phyloP scores from a whole-genome alignment of 2,113 vertebrate species.

The Benitochromis conjunctus region DNA sequence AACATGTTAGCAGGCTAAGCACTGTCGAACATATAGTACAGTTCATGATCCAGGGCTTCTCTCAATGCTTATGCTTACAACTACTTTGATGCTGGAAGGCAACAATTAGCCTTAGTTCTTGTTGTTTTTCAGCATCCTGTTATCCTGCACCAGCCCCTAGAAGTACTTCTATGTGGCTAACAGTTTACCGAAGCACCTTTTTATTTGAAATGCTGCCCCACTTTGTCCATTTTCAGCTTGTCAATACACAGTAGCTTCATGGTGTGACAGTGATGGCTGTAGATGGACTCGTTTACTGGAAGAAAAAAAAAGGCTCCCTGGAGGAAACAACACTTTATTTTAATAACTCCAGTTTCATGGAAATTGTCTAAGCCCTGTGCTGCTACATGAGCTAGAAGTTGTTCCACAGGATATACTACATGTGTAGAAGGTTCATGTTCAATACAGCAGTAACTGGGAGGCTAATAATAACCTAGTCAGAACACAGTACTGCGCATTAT shows the following conservation, averaged over 20 bases:
- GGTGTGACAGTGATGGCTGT: background rate
- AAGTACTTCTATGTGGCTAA: background rate
- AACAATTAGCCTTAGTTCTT: background rate
- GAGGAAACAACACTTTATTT: background rate
- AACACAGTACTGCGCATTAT: slow-evolving; percentile 15
- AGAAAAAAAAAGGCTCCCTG: background rate
- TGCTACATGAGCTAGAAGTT: background rate
- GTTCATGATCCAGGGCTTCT: background rate
- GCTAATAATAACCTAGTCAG: slow-evolving; percentile 9
- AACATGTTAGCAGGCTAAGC: background rate
- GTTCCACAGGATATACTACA: background rate
- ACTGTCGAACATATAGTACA: background rate
- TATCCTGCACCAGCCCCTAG: background rate
- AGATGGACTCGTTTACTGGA: background rate
- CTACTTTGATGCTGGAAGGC: background rate
- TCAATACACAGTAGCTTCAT: background rate
- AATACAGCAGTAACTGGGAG: background rate
- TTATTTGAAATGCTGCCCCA: background rate
- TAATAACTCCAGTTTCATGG: background rate
- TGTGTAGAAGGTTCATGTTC: background rate
- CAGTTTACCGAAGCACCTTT: background rate
- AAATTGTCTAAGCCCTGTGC: background rate
- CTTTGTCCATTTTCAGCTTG: background rate
- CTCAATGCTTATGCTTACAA: background rate
- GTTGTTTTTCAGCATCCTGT: background rate